These are phyloP conservation scores for Danio aesculapii DNA, from an alignment of 2,797 vertebrate species.

Conservation along the genomic window DNA sequence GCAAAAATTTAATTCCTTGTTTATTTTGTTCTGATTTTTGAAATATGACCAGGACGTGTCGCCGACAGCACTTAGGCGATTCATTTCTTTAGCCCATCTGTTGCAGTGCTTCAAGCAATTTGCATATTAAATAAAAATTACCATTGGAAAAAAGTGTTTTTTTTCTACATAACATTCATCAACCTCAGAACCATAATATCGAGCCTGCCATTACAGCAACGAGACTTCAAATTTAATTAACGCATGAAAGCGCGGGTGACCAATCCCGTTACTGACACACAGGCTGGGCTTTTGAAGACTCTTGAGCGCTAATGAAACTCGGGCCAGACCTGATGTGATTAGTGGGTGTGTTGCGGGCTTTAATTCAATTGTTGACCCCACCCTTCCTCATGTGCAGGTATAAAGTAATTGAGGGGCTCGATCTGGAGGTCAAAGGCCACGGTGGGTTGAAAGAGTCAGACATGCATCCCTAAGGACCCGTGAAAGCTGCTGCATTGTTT, in stretches of 20 bases:
- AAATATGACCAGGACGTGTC: constrained; percentile 8
- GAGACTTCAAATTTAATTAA: constrained; percentile 56
- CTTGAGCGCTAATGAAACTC: constrained; percentile 57
- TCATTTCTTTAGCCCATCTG: constrained; percentile 5
- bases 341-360: constrained; percentile 53
- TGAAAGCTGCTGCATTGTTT: constrained; percentile 47
- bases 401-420: constrained; percentile 46
- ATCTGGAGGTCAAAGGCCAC: constrained; percentile 29
- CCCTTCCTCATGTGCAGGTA: constrained; percentile 44
- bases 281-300: constrained; percentile 55
- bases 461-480: constrained; percentile 30
- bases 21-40: neutral
- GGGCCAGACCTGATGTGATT: constrained; percentile 57
- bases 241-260: constrained; percentile 39
- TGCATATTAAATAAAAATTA: constrained; percentile 8
- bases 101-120: neutral
- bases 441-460: neutral
- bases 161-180: constrained; percentile 19
- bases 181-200: neutral
- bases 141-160: constrained; percentile 7
- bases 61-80: neutral
- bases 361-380: constrained; percentile 56
- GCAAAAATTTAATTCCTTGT: neutral
- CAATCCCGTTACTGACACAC: constrained; percentile 44
- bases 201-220: neutral